These are phyloP conservation scores for Menura novaehollandiae DNA, from an alignment of 2,113 vertebrate genomes.

Conservation along the genomic window DNA sequence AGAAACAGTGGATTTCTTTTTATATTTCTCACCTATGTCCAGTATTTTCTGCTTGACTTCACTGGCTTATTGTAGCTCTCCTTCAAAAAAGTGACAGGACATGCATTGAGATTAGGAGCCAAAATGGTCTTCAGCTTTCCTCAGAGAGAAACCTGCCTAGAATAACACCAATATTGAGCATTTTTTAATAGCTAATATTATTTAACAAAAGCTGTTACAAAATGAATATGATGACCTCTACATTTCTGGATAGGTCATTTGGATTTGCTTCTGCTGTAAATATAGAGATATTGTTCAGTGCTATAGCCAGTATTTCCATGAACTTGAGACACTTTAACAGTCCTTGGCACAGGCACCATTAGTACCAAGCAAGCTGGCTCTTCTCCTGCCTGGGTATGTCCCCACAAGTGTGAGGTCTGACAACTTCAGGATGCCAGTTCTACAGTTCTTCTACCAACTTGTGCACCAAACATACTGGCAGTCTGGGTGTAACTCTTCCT, in stretches of 20 bases:
- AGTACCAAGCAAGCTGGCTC: neutral
- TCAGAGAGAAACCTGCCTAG: neutral
- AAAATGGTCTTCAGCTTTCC: neutral
- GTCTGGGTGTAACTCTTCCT: neutral
- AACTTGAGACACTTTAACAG: neutral
- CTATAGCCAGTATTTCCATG: neutral
- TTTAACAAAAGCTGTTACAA: conserved; percentile 11
- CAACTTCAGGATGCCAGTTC: neutral
- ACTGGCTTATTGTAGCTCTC: neutral
- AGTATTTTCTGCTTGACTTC: conserved; percentile 25
- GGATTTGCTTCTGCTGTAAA: conserved; percentile 5
- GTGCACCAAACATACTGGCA: neutral
- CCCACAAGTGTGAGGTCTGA: neutral
- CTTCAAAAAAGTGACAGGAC: neutral
- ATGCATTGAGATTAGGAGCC: neutral
- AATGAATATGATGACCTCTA: neutral
- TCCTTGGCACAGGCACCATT: neutral
- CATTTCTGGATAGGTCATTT: neutral
- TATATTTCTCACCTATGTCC: neutral
- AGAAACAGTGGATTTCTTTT: neutral
- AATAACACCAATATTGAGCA: neutral
- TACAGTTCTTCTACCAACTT: neutral
- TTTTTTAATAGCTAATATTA: neutral
- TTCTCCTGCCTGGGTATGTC: neutral
- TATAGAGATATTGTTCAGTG: neutral